Conservation (phyloP, 2,113 vertebrate genomes). For the Plecotus auritus region DNA sequence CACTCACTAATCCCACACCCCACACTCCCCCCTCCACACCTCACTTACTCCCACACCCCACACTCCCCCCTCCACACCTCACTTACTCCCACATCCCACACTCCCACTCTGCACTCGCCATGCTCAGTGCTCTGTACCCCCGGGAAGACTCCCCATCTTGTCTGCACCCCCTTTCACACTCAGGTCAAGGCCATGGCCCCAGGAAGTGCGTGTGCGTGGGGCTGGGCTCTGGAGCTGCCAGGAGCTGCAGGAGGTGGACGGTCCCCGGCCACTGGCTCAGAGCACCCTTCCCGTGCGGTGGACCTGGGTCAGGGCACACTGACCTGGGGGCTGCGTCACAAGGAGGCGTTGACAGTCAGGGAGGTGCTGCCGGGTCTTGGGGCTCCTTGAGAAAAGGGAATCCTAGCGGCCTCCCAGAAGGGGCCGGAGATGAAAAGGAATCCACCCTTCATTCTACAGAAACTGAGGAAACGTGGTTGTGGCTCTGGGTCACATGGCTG, state of each 20-base stretch:
- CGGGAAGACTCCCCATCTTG: background rate
- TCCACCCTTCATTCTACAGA: background rate
- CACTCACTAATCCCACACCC: too few relatives aligned
- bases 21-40: too few relatives aligned
- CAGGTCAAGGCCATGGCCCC: background rate
- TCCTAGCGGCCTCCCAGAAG: background rate
- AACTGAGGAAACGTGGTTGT: background rate
- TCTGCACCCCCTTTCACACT: background rate
- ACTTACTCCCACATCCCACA: too few relatives aligned
- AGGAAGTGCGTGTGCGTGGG: too few relatives aligned
- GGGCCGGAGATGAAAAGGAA: background rate
- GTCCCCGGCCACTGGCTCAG: background rate
- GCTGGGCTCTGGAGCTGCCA: background rate
- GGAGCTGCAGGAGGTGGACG: background rate
- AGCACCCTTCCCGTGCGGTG: background rate
- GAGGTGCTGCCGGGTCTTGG: background rate
- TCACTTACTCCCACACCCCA: too few relatives aligned
- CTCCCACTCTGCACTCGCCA: too few relatives aligned
- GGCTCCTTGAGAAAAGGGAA: background rate
- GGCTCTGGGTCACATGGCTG: background rate
- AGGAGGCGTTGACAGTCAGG: background rate
- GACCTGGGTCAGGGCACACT: background rate
- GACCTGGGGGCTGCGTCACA: background rate
- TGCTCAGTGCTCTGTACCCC: background rate
- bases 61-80: too few relatives aligned